Evolutionary conservation across 1,140 invertebrate genomes (phyloP), one percentile per base, ranked within the genome.

Genomic region (Augochlora pura): DNA sequence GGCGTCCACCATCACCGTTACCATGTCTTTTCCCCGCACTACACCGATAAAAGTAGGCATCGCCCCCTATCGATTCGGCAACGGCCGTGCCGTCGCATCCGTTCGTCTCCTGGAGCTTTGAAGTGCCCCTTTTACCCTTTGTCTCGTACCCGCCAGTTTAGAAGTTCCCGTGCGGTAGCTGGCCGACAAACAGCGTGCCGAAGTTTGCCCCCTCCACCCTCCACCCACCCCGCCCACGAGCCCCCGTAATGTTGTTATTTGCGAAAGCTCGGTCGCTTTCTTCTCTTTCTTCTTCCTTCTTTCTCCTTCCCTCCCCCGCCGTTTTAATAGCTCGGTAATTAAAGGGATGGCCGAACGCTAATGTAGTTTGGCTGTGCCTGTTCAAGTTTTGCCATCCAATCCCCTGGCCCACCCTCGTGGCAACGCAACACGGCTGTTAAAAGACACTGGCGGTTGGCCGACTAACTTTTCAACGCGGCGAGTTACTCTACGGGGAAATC

Each of bases 21-120:
- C 77, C 86, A 84, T 86, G 81, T 86, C 84, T 86, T 85, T 82
- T 82, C 80, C 66, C 42, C 65, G 83, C 65, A 78, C 62, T 74
- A 80, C 64, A 76, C 83, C 82, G 83, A 82, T 87, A 86, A 90
- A 90, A 88, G 84, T 88, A 85, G 81, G 80, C 83, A 81, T 72
- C 84, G 5, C 21, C 9, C 54, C n/a, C 79, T 85, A 85, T 84
- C 83, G 86, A 84, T 90, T 83, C 70, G 42, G 52, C 57, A 59
- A 52, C 42, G 42, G 2, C 49, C 49, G 32, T 18, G 14, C 21
- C 42, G 38, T 62, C 62, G 60, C 25, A 59, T 62, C 23, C 64
- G 25, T 74, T 63, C n/a, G n/a, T n/a, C 25, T 23, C 42, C 18
- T 42, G 52, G 18, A 57, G 21, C 70, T 73, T 79, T 59, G 63